These are phyloP conservation scores for Echeneis naucrates DNA, from an alignment of 2,797 vertebrate species.

Conservation along the genomic window DNA sequence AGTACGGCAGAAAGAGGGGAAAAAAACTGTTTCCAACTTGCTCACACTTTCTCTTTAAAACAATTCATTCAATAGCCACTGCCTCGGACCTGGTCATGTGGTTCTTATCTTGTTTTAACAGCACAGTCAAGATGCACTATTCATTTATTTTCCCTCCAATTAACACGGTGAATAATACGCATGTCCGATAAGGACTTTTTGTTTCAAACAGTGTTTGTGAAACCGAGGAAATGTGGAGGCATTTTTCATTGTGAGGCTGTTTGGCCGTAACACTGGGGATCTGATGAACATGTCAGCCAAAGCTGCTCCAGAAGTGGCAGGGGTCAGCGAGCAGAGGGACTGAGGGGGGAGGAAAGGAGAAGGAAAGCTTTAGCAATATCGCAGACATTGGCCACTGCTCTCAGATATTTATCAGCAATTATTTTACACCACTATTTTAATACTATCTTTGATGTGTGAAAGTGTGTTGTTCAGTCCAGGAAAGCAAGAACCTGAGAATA, in stretches of 20 bases:
- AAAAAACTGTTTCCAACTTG: constrained; percentile 66
- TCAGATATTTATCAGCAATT: constrained; percentile 15
- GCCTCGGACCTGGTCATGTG: constrained; percentile 63
- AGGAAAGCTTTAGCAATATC: constrained; percentile 3
- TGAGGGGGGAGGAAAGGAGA: background rate
- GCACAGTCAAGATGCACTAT: constrained; percentile 80
- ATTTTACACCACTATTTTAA: background rate
- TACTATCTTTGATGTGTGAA: background rate
- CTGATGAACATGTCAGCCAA: constrained; percentile 72
- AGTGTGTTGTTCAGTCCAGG: background rate
- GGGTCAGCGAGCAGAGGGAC: constrained; percentile 64
- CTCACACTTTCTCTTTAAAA: constrained; percentile 77
- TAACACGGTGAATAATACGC: constrained; percentile 84
- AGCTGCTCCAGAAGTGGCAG: constrained; percentile 64
- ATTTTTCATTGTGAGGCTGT: constrained; percentile 84
- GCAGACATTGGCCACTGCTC: constrained; percentile 6
- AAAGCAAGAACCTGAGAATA: background rate
- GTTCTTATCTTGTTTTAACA: constrained; percentile 89
- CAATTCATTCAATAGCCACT: constrained; percentile 71
- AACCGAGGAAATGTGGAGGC: constrained; percentile 81
- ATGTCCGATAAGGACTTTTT: constrained; percentile 86
- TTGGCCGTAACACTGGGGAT: constrained; percentile 70
- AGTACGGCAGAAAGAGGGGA: constrained; percentile 19
- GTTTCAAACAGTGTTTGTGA: constrained; percentile 80
- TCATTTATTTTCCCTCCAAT: constrained; percentile 84